Percentiles rank a stretch among this genome's conserved stretches.
Conservation (phyloP, 2,113 vertebrate species). For the Odontesthes bonariensis region DNA sequence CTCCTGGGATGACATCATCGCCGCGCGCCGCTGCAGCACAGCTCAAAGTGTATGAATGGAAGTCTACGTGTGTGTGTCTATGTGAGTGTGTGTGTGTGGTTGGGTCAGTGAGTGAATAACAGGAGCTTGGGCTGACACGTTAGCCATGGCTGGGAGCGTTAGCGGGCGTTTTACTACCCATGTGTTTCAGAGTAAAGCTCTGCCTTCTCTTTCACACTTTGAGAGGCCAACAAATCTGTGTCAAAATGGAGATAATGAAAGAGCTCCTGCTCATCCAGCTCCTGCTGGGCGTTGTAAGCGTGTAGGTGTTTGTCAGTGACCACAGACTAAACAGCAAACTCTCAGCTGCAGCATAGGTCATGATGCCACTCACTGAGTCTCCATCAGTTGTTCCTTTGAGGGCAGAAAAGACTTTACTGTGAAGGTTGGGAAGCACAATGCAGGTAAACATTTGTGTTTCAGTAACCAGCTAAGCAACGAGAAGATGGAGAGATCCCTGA, state of each 20-base stretch:
- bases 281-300: slow-evolving; percentile 61
- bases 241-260: slow-evolving; percentile 25
- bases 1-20: no score
- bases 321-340: slow-evolving; percentile 34
- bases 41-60: slow-evolving; percentile 31
- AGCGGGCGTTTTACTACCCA: slow-evolving; percentile 51
- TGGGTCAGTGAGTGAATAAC: slow-evolving; percentile 29
- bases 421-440: no score
- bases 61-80: slow-evolving; percentile 24
- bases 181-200: slow-evolving; percentile 47
- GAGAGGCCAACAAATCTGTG: slow-evolving; percentile 19
- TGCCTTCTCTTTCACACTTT: slow-evolving; percentile 32
- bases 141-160: slow-evolving; percentile 61
- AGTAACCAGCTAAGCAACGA: no score
- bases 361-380: no score
- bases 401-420: no score
- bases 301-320: slow-evolving; percentile 71
- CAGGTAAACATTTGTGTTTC: no score
- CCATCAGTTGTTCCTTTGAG: no score
- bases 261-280: slow-evolving; percentile 35
- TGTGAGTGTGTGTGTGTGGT: no score
- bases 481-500: no score
- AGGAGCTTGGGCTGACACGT: slow-evolving; percentile 62
- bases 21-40: no score
- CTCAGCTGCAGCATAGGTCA: not conserved